Percentiles rank a stretch among this genome's conserved stretches.
Evolutionary conservation across 1,140 invertebrate species (phyloP).

Genomic region (Telenomus remus): DNA sequence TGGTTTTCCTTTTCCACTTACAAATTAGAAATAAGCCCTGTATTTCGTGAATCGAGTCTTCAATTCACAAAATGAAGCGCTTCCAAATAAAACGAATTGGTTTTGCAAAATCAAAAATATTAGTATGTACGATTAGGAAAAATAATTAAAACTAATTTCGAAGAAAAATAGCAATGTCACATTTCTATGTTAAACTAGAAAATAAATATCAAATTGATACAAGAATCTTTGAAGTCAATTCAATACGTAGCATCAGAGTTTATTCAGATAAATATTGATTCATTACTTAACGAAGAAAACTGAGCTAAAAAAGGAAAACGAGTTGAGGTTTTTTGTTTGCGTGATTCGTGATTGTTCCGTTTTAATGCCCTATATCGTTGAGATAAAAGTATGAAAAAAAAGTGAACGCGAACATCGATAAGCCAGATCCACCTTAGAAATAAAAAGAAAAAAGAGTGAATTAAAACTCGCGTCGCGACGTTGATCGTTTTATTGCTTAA

Average conservation of each 20-base stretch:
- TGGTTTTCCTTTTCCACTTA: slow-evolving; percentile 75
- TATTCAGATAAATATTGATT: slow-evolving; percentile 29
- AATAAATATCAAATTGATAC: too few relatives aligned
- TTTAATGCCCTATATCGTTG: slow-evolving; percentile 29
- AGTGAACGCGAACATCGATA: slow-evolving; percentile 8
- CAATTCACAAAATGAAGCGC: too few relatives aligned
- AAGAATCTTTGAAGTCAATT: too few relatives aligned
- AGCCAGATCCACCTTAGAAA: slow-evolving; percentile 23
- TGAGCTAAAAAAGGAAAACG: slow-evolving; percentile 17
- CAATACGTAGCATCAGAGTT: slow-evolving; percentile 12
- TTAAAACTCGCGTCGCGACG: too few relatives aligned
- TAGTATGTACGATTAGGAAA: too few relatives aligned
- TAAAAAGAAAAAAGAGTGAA: slow-evolving; percentile 13
- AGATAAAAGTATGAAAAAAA: slow-evolving; percentile 27
- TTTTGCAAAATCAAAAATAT: too few relatives aligned
- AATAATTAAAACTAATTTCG: too few relatives aligned
- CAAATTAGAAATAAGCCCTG: slow-evolving; percentile 74
- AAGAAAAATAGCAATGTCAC: too few relatives aligned
- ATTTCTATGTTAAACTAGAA: too few relatives aligned
- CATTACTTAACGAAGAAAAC: slow-evolving; percentile 22
- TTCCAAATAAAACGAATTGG: too few relatives aligned
- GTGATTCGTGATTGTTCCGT: slow-evolving; percentile 33
- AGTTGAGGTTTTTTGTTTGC: slow-evolving; percentile 22
- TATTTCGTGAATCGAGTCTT: slow-evolving; percentile 70
- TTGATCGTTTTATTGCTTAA: slow-evolving; percentile 8